Percentiles rank a stretch among this genome's conserved stretches.
Evolutionary conservation across 2,797 vertebrate genomes (phyloP).

Genomic region (Poecile montanus): DNA sequence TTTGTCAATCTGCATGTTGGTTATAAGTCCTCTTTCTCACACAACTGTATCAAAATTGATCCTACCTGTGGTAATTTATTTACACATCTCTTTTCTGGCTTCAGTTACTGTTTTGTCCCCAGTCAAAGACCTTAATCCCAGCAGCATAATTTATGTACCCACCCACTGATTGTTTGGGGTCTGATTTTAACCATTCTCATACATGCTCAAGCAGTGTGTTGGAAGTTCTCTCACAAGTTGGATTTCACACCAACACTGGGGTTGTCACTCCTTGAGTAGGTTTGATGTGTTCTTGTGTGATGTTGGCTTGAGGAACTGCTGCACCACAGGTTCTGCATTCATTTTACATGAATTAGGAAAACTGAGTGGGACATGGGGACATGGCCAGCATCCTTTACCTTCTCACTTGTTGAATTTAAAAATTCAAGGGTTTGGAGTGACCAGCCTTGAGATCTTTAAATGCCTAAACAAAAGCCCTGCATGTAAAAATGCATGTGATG

Average conservation of each 20-base stretch:
- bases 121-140: background rate
- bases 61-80: background rate
- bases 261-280: background rate
- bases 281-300: background rate
- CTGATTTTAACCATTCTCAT: background rate
- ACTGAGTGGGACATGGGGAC: background rate
- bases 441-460: background rate
- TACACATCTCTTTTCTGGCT: background rate
- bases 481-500: background rate
- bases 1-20: background rate
- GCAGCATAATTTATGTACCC: background rate
- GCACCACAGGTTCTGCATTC: background rate
- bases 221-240: background rate
- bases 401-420: background rate
- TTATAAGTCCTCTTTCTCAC: background rate
- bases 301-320: background rate
- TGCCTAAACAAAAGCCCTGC: background rate
- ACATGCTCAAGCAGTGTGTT: accelerated
- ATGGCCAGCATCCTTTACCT: background rate
- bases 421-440: background rate
- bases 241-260: background rate
- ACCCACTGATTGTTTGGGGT: background rate
- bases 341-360: background rate
- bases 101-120: background rate
- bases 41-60: background rate